phyloP scores from a whole-genome alignment of 2,888 invertebrate species.

The Drosophila melanosoma region DNA sequence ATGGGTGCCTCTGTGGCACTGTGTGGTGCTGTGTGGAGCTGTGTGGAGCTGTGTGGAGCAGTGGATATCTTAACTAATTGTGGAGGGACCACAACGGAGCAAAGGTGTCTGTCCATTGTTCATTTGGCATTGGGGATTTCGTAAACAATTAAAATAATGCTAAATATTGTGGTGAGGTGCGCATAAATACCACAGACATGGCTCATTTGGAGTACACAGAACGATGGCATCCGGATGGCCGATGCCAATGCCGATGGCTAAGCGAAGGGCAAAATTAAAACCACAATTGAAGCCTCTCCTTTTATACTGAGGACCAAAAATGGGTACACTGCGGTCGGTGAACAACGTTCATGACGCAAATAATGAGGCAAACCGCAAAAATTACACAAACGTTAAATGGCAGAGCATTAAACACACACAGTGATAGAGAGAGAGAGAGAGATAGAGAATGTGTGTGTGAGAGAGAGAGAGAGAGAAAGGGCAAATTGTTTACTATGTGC shows the following conservation, averaged over 20 bases:
- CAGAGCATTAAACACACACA: background rate
- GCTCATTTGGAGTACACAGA: conserved; percentile 26
- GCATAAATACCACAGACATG: conserved; percentile 37
- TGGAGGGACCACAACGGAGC: background rate
- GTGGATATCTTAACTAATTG: background rate
- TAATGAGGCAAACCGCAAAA: conserved; percentile 76
- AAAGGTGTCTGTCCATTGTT: background rate
- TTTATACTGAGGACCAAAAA: background rate
- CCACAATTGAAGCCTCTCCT: conserved; percentile 40
- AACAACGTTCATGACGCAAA: conserved; percentile 39
- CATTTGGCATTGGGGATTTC: conserved; percentile 36
- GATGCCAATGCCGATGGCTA: conserved; percentile 33
- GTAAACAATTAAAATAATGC: conserved; percentile 76
- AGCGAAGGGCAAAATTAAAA: conserved; percentile 26
- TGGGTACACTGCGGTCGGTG: conserved; percentile 1
- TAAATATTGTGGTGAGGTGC: conserved; percentile 66
- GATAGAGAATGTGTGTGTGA: background rate
- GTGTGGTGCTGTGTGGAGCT: too few species aligned
- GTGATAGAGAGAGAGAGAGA: background rate
- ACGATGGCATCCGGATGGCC: conserved; percentile 1
- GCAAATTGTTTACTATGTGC: conserved; percentile 2
- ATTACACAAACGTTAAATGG: conserved; percentile 69
- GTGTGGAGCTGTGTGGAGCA: too few species aligned
- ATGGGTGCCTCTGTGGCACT: too few species aligned
- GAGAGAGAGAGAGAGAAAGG: background rate